Evolutionary conservation across 2,888 invertebrate genomes (phyloP), one percentile per base, ranked within the genome.

Genomic region (Morpho achilles): DNA sequence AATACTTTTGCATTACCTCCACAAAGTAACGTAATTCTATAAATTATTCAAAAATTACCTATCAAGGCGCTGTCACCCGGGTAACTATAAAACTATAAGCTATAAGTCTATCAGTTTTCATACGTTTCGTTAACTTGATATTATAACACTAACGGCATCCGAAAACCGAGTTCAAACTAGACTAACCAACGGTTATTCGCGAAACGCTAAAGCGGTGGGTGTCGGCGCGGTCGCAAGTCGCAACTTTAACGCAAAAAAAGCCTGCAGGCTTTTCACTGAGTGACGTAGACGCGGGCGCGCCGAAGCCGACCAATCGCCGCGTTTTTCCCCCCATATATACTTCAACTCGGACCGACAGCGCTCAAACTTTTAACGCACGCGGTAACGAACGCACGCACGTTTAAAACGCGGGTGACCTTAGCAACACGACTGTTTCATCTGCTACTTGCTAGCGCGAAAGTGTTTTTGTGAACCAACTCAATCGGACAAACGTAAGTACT

Each of bases 251-350:
- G 63, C 59, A 76, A 76, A 72, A 73, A 75, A 73, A 69, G 67
- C 69, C 66, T 57, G 67, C 73, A 80, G 82, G 84, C 84, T 85
- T 85, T 83, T 75, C 75, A 78, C 72, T 69, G 56, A 55, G 73
- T 85, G 83, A 82, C 84, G 83, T 84, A 77, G 71, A 63, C 69
- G 79, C 82, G 78, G 82, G 84, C 84, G 80, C 84, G 84, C 72
- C 81, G 75, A 61, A 58, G 59, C 62, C 69, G 59, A 59, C 85
- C 87, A 86, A 87, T 86, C 64, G 72, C 67, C 54, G 68, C 70
- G 65, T 62, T 69, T 67, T 62, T 68, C 71, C 71, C 69, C 70
- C 74, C 73, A 76, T 87, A 85, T 84, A 87, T 82, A 84, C 84
- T 75, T 77, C 77, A 75, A 70, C 67, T 67, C 66, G 62, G 70